Evolutionary conservation across 2,797 vertebrate genomes (phyloP).

Genomic region (Dermochelys coriacea): DNA sequence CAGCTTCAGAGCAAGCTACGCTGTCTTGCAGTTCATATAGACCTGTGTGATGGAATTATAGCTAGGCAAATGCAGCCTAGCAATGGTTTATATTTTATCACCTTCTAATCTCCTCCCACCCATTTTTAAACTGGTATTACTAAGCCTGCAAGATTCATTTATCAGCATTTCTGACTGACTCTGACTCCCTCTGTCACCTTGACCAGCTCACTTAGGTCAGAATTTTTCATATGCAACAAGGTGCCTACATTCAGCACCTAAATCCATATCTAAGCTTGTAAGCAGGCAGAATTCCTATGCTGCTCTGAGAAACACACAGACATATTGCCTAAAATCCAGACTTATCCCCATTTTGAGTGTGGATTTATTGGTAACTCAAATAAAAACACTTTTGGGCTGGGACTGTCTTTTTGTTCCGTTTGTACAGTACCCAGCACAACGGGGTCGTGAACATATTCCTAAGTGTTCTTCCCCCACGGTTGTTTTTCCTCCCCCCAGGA

Average conservation of each 20-base stretch:
- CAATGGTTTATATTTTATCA: not conserved
- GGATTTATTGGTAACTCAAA: not conserved
- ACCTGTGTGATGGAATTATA: conserved; percentile 14
- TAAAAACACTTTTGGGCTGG: not conserved
- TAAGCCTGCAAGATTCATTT: not conserved
- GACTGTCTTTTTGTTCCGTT: not conserved
- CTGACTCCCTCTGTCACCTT: not conserved
- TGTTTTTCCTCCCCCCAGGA: not conserved
- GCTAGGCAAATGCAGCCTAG: conserved; percentile 10
- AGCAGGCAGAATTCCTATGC: not conserved
- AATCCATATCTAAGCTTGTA: not conserved
- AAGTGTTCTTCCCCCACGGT: not conserved
- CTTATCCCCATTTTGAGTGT: not conserved
- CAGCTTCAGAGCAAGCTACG: conserved; percentile 1
- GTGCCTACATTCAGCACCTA: not conserved
- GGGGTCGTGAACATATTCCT: accelerated
- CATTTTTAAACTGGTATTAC: not conserved
- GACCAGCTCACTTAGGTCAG: not conserved
- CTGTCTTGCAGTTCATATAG: conserved; percentile 20
- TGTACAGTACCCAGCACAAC: not conserved
- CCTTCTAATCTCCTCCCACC: not conserved
- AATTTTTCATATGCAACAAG: accelerated
- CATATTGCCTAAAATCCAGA: not conserved
- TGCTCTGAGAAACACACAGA: not conserved
- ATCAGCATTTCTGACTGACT: accelerated